Evolutionary conservation across 2,888 invertebrate genomes (phyloP).

Genomic region (Acrobasis repandana): DNA sequence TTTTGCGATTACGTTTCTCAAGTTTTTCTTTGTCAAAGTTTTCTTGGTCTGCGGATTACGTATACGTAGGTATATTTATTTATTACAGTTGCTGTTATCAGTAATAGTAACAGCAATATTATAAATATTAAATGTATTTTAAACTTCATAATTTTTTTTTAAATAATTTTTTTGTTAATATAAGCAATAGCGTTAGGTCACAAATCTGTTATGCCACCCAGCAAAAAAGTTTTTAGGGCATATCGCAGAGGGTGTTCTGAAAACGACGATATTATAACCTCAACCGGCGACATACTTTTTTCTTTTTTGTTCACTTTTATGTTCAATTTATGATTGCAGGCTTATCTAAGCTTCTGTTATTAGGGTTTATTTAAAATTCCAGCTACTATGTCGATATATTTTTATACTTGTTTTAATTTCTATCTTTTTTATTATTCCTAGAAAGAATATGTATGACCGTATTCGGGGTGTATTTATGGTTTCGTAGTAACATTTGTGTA

Average conservation of each 20-base stretch:
- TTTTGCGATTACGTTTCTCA: too few relatives aligned
- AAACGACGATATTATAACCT: not conserved
- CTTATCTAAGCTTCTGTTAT: not conserved
- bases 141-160: too few relatives aligned
- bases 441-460: constrained; percentile 39
- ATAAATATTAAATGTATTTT: too few relatives aligned
- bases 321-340: not conserved
- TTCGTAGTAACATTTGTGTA: constrained; percentile 49
- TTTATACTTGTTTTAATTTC: not conserved
- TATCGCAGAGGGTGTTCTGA: not conserved
- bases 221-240: not conserved
- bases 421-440: constrained; percentile 23
- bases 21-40: too few relatives aligned
- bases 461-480: constrained; percentile 62
- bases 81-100: too few relatives aligned
- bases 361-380: not conserved
- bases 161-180: too few relatives aligned
- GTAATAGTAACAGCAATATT: too few relatives aligned
- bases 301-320: not conserved
- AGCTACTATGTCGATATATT: not conserved
- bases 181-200: too few relatives aligned
- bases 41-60: too few relatives aligned
- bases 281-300: not conserved
- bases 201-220: too few relatives aligned
- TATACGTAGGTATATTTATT: too few relatives aligned